Percentiles rank a stretch among this genome's conserved stretches.
These are phyloP conservation scores for Furcifer pardalis DNA, from an alignment of 2,797 vertebrate species.

Conservation along the genomic window DNA sequence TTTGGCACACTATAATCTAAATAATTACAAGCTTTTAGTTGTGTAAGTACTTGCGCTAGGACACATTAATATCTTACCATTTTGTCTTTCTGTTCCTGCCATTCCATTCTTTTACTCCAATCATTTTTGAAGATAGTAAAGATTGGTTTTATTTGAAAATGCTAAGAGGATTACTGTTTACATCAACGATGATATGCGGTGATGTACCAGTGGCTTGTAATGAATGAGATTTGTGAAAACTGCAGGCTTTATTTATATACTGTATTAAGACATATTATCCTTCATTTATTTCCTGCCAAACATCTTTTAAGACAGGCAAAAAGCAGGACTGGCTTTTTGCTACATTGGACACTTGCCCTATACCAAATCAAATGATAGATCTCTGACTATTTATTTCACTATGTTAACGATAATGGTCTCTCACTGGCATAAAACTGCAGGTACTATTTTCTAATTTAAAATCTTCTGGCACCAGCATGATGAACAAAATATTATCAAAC, in stretches of 20 bases:
- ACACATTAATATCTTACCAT: conserved; percentile 12
- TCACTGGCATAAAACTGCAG: neutral
- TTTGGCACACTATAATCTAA: conserved; percentile 30
- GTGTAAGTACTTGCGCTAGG: neutral
- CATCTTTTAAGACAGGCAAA: neutral
- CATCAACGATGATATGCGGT: neutral
- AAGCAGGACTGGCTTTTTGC: neutral
- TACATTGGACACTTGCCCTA: neutral
- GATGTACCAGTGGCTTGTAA: neutral
- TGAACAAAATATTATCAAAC: neutral
- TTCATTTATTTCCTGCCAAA: conserved; percentile 22
- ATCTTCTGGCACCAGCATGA: neutral
- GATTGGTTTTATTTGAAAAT: neutral
- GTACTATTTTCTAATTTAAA: neutral
- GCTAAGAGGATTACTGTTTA: neutral
- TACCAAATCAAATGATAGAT: neutral
- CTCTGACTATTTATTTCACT: neutral
- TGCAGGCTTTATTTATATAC: neutral
- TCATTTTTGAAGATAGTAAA: neutral
- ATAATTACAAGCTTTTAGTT: conserved; percentile 35
- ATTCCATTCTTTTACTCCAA: neutral
- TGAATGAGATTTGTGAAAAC: conserved; percentile 8
- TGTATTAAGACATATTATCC: neutral
- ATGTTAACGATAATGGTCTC: neutral
- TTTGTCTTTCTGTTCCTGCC: neutral